phyloP scores from a whole-genome alignment of 2,113 vertebrate genomes.

The Myodes glareolus region DNA sequence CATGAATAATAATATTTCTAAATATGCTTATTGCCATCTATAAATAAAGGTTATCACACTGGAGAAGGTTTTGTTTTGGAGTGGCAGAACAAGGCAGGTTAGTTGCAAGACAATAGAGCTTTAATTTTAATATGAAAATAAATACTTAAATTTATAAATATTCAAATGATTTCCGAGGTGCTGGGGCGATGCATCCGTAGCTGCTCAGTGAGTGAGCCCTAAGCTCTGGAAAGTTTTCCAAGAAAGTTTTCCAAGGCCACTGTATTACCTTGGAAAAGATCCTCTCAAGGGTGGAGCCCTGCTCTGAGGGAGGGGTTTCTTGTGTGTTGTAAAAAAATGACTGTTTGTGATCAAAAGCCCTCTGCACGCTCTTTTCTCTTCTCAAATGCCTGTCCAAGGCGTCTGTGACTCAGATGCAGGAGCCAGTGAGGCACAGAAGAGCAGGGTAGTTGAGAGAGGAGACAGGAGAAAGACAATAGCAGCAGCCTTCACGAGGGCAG shows the following conservation, averaged over 20 bases:
- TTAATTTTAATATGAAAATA: conserved; percentile 90
- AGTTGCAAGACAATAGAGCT: conserved; percentile 87
- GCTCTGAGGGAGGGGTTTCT: fast-evolving
- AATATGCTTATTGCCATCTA: conserved; percentile 88
- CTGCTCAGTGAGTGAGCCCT: conserved; percentile 68
- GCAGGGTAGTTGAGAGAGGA: fast-evolving
- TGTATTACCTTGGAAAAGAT: not conserved
- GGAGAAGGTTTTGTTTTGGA: conserved; percentile 83
- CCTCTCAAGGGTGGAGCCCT: not conserved
- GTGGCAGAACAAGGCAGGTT: conserved; percentile 85
- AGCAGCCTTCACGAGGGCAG: fast-evolving
- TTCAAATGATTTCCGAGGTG: conserved; percentile 83
- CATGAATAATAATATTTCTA: conserved; percentile 91
- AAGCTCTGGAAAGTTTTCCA: conserved; percentile 30
- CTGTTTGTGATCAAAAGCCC: not conserved
- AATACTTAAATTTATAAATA: conserved; percentile 89
- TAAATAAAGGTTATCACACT: conserved; percentile 89
- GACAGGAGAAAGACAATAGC: not conserved
- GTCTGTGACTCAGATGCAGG: not conserved
- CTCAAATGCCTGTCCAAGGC: fast-evolving
- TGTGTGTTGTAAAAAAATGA: not conserved
- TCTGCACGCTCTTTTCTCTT: not conserved
- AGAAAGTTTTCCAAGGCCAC: conserved; percentile 71
- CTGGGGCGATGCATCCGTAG: conserved; percentile 72
- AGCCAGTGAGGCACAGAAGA: not conserved